Evolutionary conservation across 2,797 vertebrate species (phyloP).

Genomic region (Australoheros facetus): DNA sequence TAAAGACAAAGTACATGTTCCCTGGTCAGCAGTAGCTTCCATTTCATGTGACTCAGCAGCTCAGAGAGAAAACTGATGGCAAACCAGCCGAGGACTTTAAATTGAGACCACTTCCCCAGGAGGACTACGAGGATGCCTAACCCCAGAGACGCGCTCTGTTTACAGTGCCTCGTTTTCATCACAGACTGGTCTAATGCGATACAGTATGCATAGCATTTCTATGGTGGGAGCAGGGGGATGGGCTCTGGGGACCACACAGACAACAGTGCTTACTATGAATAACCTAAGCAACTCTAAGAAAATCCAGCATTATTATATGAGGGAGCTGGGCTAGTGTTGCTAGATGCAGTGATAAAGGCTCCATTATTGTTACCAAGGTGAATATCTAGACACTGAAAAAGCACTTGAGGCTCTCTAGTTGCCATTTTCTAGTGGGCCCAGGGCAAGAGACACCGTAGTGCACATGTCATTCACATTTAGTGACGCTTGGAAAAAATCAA

Average conservation of each 20-base stretch:
- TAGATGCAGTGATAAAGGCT: not conserved
- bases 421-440: constrained; percentile 28
- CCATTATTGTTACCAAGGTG: constrained; percentile 40
- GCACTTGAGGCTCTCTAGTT: constrained; percentile 6
- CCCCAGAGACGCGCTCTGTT: constrained; percentile 73
- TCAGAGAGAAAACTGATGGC: constrained; percentile 3
- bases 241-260: constrained; percentile 33
- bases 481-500: constrained; percentile 5
- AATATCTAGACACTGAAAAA: constrained; percentile 19
- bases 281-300: constrained; percentile 27
- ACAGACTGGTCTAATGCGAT: constrained; percentile 49
- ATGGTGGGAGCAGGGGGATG: not conserved
- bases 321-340: not conserved
- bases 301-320: constrained; percentile 14
- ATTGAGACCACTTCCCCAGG: not conserved
- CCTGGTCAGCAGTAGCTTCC: constrained; percentile 4
- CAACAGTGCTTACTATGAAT: constrained; percentile 36
- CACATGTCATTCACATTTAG: constrained; percentile 27
- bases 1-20: not conserved
- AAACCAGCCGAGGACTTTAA: constrained; percentile 6
- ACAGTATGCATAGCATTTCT: constrained; percentile 46
- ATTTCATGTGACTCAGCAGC: constrained; percentile 35
- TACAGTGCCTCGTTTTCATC: constrained; percentile 35
- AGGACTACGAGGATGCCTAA: constrained; percentile 9
- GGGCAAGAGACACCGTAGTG: not conserved